phyloP scores from a whole-genome alignment of 2,888 invertebrate species.

The Agrotis puta region DNA sequence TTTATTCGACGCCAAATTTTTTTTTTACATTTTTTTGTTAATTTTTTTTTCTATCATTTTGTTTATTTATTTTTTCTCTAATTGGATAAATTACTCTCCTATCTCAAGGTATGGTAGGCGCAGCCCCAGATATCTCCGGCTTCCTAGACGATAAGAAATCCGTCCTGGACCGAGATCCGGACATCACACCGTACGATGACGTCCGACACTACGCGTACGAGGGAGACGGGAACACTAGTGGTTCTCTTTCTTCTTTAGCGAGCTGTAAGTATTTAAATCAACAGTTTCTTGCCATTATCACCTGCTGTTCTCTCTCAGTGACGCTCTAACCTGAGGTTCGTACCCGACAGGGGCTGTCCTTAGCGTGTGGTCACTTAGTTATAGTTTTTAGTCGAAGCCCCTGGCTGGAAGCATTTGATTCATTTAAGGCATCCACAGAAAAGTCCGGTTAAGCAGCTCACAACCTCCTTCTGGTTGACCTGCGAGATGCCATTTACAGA shows the following conservation, averaged over 20 bases:
- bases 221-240: constrained; percentile 98
- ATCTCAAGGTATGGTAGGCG: constrained; percentile 79
- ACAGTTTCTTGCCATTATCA: background rate
- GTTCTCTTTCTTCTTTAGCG: constrained; percentile 97
- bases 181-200: constrained; percentile 98
- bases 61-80: background rate
- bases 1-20: too few species aligned
- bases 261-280: constrained; percentile 92
- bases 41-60: background rate
- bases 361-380: too few species aligned
- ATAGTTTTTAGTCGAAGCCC: too few species aligned
- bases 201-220: constrained; percentile 99
- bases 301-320: too few species aligned
- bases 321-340: too few species aligned
- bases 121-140: constrained; percentile 95
- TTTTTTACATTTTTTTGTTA: too few species aligned
- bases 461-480: background rate
- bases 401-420: background rate
- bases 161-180: constrained; percentile 97
- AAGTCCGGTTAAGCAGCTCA: background rate
- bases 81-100: background rate
- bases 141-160: constrained; percentile 97
- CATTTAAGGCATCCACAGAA: too few species aligned
- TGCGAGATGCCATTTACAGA: background rate
- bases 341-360: too few species aligned